These are phyloP conservation scores for Ericerus pela DNA, from an alignment of 1,140 invertebrate genomes.

Conservation along the genomic window DNA sequence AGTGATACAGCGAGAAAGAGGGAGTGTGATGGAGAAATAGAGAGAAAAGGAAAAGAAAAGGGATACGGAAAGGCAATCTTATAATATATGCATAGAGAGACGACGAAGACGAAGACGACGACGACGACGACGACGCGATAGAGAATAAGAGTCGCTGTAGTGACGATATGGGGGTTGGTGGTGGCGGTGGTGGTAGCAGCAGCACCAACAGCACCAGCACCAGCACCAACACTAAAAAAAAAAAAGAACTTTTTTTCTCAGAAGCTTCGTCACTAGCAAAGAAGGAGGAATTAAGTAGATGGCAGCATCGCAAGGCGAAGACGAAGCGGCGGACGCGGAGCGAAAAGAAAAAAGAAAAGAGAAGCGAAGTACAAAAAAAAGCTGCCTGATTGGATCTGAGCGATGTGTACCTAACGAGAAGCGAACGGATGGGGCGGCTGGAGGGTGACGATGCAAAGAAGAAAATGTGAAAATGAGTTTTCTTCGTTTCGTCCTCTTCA, in stretches of 20 bases:
- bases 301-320: background rate
- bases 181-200: background rate
- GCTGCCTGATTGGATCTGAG: background rate
- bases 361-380: background rate
- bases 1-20: too few relatives aligned
- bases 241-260: background rate
- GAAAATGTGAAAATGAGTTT: constrained; percentile 12
- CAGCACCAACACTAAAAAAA: too few relatives aligned
- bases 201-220: too few relatives aligned
- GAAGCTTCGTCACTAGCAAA: background rate
- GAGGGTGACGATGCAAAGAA: too few relatives aligned
- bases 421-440: too few relatives aligned
- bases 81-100: constrained; percentile 10
- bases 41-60: background rate
- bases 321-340: background rate
- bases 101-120: background rate
- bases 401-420: too few relatives aligned
- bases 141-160: background rate
- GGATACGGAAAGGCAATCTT: constrained; percentile 11
- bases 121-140: background rate
- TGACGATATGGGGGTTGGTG: background rate
- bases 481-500: constrained; percentile 1
- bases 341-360: background rate
- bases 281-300: constrained; percentile 6
- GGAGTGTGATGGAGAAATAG: too few relatives aligned